phyloP scores from a whole-genome alignment of 2,113 vertebrate genomes.

The Lipophrys pholis region DNA sequence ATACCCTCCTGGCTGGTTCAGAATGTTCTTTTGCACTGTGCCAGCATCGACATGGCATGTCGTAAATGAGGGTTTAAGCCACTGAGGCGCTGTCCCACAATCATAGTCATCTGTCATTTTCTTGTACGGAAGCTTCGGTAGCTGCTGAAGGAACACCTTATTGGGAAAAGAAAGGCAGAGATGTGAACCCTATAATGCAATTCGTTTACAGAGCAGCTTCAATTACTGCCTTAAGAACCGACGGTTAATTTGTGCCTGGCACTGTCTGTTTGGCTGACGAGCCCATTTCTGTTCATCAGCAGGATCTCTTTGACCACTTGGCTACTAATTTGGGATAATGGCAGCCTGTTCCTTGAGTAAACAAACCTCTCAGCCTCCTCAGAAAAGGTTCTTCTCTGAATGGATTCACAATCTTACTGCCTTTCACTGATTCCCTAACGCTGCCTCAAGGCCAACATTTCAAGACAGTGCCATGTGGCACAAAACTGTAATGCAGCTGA shows the following conservation, averaged over 20 bases:
- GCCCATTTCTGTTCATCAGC: conserved; percentile 40
- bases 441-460: background rate
- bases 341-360: conserved; percentile 46
- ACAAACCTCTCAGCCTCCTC: conserved; percentile 33
- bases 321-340: conserved; percentile 52
- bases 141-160: background rate
- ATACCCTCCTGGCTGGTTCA: conserved; percentile 24
- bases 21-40: conserved; percentile 13
- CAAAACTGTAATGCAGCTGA: background rate
- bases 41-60: conserved; percentile 35
- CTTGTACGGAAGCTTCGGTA: conserved; percentile 5
- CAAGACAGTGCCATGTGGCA: background rate
- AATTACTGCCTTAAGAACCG: conserved; percentile 38
- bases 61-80: conserved; percentile 31
- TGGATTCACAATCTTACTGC: background rate
- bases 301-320: conserved; percentile 46
- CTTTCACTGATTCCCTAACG: background rate
- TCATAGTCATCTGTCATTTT: conserved; percentile 27
- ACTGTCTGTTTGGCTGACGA: conserved; percentile 24
- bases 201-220: conserved; percentile 29
- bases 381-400: conserved; percentile 50
- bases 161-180: background rate
- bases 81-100: conserved; percentile 12
- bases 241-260: conserved; percentile 15
- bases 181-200: conserved; percentile 15